These are phyloP conservation scores for Oreocharis arfaki DNA, from an alignment of 2,113 vertebrate species.

Conservation along the genomic window DNA sequence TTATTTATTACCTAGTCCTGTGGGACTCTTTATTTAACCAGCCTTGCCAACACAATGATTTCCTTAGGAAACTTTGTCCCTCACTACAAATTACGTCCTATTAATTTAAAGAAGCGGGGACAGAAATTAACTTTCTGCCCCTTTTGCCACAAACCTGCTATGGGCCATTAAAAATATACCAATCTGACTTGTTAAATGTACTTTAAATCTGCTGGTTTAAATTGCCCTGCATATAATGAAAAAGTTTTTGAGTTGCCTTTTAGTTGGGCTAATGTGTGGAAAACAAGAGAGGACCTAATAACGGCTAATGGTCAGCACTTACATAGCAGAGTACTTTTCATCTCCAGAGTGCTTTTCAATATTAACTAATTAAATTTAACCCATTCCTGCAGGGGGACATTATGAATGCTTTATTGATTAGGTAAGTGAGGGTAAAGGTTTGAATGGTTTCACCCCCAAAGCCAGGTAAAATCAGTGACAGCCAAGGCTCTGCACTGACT, in stretches of 20 bases:
- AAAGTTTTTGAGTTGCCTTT: neutral
- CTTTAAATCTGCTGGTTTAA: neutral
- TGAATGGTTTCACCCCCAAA: neutral
- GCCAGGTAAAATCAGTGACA: neutral
- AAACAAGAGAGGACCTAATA: neutral
- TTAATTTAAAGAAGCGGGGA: neutral
- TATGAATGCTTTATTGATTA: neutral
- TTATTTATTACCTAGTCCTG: slow-evolving; percentile 36
- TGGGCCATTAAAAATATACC: neutral
- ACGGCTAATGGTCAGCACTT: neutral
- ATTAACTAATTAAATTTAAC: slow-evolving; percentile 44
- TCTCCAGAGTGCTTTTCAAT: neutral
- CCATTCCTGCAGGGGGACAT: neutral
- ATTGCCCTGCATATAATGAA: neutral
- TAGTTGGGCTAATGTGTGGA: neutral
- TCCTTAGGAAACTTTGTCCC: slow-evolving; percentile 14
- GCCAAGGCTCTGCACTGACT: neutral
- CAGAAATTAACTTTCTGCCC: slow-evolving; percentile 29
- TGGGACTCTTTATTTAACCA: neutral
- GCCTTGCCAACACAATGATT: slow-evolving; percentile 1
- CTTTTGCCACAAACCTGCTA: neutral
- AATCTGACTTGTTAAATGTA: neutral
- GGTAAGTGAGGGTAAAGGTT: neutral
- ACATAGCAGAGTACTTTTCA: neutral
- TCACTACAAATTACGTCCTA: neutral